Evolutionary conservation across 2,113 vertebrate genomes (phyloP).

Genomic region (human): GRCh38 chr2:59597001-59597500

Average conservation of each 20-base stretch:
- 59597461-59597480: background rate
- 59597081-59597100: conserved; percentile 74
- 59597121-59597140: conserved; percentile 56
- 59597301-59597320: background rate
- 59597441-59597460: background rate
- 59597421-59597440: background rate
- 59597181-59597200: background rate
- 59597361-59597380: background rate
- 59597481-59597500: background rate
- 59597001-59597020: conserved; percentile 71
- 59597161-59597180: conserved; percentile 2
- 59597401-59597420: background rate
- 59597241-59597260: background rate
- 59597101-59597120: conserved; percentile 57
- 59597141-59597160: background rate
- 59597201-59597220: background rate
- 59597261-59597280: background rate
- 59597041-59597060: conserved; percentile 64
- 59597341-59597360: background rate
- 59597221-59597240: background rate
- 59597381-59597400: conserved; percentile 1
- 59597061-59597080: conserved; percentile 66
- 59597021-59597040: conserved; percentile 61
- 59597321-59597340: background rate
- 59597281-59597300: background rate